phyloP scores from a whole-genome alignment of 1,140 invertebrate species.

The Trialeurodes vaporariorum region DNA sequence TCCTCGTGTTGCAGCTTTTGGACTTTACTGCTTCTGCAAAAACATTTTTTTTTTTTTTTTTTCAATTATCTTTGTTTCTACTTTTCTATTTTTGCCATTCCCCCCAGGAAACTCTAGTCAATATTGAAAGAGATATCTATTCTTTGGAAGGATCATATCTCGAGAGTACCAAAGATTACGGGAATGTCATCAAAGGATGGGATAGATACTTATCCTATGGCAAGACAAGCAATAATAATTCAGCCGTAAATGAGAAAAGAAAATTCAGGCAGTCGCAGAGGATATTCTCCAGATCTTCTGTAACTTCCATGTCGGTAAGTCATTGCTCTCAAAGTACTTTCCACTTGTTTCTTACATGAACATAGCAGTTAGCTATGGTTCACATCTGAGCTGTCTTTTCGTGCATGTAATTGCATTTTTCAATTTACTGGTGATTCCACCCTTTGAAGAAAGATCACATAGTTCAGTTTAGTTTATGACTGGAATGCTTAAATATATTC shows the following conservation, averaged over 20 bases:
- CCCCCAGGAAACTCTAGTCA: conserved; percentile 82
- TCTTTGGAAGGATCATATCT: conserved; percentile 98
- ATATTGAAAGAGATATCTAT: conserved; percentile 95
- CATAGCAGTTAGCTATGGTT: no score
- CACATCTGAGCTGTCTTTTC: no score
- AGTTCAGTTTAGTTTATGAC: no score
- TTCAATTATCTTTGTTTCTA: background rate
- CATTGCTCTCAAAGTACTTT: no score
- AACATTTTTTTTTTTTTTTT: background rate
- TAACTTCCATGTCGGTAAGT: conserved; percentile 91
- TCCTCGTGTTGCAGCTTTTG: no score
- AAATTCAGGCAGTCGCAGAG: conserved; percentile 97
- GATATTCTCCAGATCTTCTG: conserved; percentile 96
- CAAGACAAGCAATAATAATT: conserved; percentile 82
- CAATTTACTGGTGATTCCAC: no score
- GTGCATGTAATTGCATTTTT: no score
- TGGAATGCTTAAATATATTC: no score
- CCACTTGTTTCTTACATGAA: no score
- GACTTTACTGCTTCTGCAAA: no score
- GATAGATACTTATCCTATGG: conserved; percentile 87
- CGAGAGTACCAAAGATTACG: conserved; percentile 96
- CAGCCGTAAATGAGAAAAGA: conserved; percentile 71
- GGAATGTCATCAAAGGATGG: conserved; percentile 97
- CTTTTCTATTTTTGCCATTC: no score
- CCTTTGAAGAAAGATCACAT: no score